A percentile compares a stretch with the other conserved stretches of the same genome.
These are phyloP conservation scores for Latrodectus elegans DNA, from an alignment of 2,888 invertebrate species.

Conservation along the genomic window DNA sequence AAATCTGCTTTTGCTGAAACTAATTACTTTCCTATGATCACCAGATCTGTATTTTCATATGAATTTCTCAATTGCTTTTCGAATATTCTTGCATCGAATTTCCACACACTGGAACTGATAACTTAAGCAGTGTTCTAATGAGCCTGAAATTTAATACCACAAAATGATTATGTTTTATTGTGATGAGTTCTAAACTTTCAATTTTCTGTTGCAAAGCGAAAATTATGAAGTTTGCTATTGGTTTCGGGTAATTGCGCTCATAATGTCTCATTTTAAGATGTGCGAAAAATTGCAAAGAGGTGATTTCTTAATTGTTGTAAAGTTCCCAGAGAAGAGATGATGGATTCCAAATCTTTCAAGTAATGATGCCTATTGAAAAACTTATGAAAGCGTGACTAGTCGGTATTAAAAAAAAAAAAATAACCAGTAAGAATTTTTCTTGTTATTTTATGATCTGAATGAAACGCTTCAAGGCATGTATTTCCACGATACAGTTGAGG, in stretches of 20 bases:
- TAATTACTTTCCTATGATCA: too few species aligned
- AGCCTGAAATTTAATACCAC: neutral
- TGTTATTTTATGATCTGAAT: slow-evolving; percentile 49
- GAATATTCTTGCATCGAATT: neutral
- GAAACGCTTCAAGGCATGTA: slow-evolving; percentile 31
- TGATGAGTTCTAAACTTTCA: neutral
- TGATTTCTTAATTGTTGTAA: neutral
- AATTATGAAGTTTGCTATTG: slow-evolving; percentile 6
- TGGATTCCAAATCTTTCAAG: slow-evolving; percentile 15
- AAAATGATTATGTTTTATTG: neutral
- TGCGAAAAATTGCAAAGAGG: slow-evolving; percentile 1
- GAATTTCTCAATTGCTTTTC: too few species aligned
- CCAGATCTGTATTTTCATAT: too few species aligned
- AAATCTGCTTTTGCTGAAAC: too few species aligned
- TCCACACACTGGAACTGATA: neutral
- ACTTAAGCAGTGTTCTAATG: neutral
- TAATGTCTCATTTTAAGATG: neutral
- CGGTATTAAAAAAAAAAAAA: slow-evolving; percentile 1
- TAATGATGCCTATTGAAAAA: slow-evolving; percentile 43
- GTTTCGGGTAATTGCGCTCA: neutral
- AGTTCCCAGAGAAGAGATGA: neutral
- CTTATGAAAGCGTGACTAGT: slow-evolving; percentile 25
- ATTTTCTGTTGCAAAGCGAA: slow-evolving; percentile 3
- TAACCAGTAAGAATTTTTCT: slow-evolving; percentile 18
- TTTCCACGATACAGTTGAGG: slow-evolving; percentile 33